Percentiles rank a stretch among this genome's conserved stretches.
These are phyloP conservation scores for Coelinius sp. DNA, from an alignment of 2,888 invertebrate genomes.

Conservation along the genomic window DNA sequence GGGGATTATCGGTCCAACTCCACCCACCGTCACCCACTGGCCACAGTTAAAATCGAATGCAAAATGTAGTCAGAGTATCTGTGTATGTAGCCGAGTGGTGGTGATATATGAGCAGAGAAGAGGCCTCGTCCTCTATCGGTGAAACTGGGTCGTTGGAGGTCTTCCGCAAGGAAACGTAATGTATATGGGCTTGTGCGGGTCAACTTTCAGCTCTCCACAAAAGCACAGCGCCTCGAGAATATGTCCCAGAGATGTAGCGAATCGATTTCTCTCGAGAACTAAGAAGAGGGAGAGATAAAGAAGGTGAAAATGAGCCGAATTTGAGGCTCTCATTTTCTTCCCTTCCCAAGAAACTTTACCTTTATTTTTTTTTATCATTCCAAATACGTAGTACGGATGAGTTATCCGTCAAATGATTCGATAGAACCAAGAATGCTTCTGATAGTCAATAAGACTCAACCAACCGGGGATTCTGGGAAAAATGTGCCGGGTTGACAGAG, in stretches of 20 bases:
- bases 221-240: not conserved
- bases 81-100: slow-evolving; percentile 29
- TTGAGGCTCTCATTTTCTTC: not conserved
- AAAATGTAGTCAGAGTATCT: slow-evolving; percentile 23
- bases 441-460: not conserved
- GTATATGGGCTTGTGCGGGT: not conserved
- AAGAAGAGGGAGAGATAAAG: too few relatives aligned
- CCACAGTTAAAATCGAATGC: slow-evolving; percentile 1
- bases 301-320: not conserved
- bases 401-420: slow-evolving; percentile 39
- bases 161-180: slow-evolving; percentile 26
- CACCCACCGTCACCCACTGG: not conserved
- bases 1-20: slow-evolving; percentile 27
- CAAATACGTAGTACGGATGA: slow-evolving; percentile 35
- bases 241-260: not conserved
- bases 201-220: not conserved
- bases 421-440: too few relatives aligned
- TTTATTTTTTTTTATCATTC: slow-evolving; percentile 15
- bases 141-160: slow-evolving; percentile 40
- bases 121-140: slow-evolving; percentile 29
- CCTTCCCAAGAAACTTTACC: not conserved
- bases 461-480: not conserved
- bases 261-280: not conserved
- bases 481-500: not conserved
- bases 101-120: slow-evolving; percentile 29